phyloP scores from a whole-genome alignment of 2,888 invertebrate species.

The Mesorhabditis sp. region DNA sequence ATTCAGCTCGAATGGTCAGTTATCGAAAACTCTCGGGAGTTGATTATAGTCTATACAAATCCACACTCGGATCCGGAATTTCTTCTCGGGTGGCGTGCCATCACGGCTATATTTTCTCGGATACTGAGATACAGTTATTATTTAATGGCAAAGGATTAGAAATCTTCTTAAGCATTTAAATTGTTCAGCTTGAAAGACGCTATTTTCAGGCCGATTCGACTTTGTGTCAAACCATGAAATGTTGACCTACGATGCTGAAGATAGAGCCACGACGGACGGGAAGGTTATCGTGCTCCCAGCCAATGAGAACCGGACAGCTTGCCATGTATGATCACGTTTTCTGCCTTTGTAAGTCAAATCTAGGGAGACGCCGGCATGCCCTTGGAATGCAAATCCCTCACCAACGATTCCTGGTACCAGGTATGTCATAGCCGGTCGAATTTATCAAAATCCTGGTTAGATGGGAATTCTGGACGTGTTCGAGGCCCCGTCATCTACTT shows the following conservation, averaged over 20 bases:
- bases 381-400: not conserved
- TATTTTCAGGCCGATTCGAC: not conserved
- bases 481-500: too few relatives aligned
- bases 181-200: not conserved
- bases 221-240: not conserved
- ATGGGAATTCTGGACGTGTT: too few relatives aligned
- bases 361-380: not conserved
- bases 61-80: too few relatives aligned
- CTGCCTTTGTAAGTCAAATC: not conserved
- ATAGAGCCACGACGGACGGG: not conserved
- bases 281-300: not conserved
- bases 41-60: too few relatives aligned
- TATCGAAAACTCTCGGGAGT: not conserved
- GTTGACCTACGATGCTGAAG: not conserved
- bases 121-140: too few relatives aligned
- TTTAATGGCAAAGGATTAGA: too few relatives aligned
- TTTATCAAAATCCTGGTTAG: too few relatives aligned
- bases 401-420: too few relatives aligned
- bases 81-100: too few relatives aligned
- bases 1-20: constrained; percentile 4
- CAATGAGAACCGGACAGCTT: not conserved
- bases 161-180: too few relatives aligned
- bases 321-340: not conserved
- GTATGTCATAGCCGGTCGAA: too few relatives aligned
- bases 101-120: too few relatives aligned